These are phyloP conservation scores for Temnothorax longispinosus DNA, from an alignment of 1,140 invertebrate species.

Conservation along the genomic window DNA sequence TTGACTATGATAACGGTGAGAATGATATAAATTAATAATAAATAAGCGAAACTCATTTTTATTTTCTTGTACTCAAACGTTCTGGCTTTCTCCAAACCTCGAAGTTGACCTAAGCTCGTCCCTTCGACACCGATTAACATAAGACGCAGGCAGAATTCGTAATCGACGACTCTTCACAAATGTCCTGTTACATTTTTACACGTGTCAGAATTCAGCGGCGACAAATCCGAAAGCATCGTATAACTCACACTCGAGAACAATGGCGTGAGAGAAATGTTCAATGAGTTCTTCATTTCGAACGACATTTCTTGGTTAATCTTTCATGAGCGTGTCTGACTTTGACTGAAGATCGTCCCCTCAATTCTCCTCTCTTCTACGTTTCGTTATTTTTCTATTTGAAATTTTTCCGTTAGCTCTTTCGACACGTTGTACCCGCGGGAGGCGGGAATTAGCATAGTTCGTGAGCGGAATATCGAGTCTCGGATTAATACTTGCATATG, in stretches of 20 bases:
- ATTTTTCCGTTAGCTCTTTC: slow-evolving; percentile 18
- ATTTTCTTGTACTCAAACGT: background rate
- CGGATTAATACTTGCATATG: slow-evolving; percentile 10
- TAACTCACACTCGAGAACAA: background rate
- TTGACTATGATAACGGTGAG: background rate
- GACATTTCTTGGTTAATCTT: background rate
- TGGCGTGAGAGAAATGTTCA: background rate
- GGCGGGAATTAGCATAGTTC: slow-evolving; percentile 62
- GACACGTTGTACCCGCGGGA: background rate
- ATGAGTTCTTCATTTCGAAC: background rate
- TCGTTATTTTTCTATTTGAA: background rate
- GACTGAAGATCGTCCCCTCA: background rate
- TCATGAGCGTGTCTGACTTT: background rate
- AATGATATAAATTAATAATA: background rate
- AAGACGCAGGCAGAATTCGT: slow-evolving; percentile 58
- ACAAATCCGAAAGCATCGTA: background rate
- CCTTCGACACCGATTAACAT: slow-evolving; percentile 52
- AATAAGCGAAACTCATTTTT: background rate
- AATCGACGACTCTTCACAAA: slow-evolving; percentile 24
- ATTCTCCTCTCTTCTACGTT: too few relatives aligned
- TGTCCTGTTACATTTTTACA: slow-evolving; percentile 64
- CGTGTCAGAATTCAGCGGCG: slow-evolving; percentile 48
- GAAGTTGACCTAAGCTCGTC: slow-evolving; percentile 5
- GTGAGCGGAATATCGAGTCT: slow-evolving; percentile 51
- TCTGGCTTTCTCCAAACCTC: background rate